Percentiles rank a stretch among this genome's conserved stretches.
phyloP scores from a whole-genome alignment of 1,140 invertebrate genomes.

The Schlechtendalia chinensis region DNA sequence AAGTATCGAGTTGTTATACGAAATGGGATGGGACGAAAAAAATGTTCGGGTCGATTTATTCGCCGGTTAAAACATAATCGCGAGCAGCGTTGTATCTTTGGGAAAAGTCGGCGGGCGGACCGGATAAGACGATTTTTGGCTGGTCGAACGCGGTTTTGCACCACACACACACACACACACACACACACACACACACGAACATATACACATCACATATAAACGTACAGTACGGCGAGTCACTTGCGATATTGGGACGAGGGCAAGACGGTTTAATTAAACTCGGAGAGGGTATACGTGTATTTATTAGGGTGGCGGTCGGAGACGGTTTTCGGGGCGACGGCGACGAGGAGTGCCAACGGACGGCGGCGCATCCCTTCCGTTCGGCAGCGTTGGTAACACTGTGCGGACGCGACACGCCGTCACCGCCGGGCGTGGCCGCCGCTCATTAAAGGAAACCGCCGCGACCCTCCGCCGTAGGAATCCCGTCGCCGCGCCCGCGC shows the following conservation, averaged over 20 bases:
- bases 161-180: neutral
- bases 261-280: constrained; percentile 17
- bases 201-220: neutral
- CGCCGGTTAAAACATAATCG: too few relatives aligned
- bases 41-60: too few relatives aligned
- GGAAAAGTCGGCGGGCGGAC: too few relatives aligned
- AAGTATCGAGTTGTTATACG: too few relatives aligned
- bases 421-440: constrained; percentile 30
- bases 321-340: neutral
- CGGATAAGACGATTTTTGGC: constrained; percentile 16
- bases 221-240: too few relatives aligned
- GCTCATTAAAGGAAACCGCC: constrained; percentile 48
- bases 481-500: constrained; percentile 41
- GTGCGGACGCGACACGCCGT: neutral
- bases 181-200: too few relatives aligned
- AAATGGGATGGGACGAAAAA: too few relatives aligned
- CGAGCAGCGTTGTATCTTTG: too few relatives aligned
- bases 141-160: neutral
- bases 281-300: too few relatives aligned
- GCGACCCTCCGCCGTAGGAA: constrained; percentile 7
- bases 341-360: neutral
- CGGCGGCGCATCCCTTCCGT: neutral
- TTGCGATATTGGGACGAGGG: too few relatives aligned
- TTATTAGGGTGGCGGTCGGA: neutral
- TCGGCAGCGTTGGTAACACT: constrained; percentile 33